These are phyloP conservation scores for Ptychadena robeensis DNA, from an alignment of 2,797 vertebrate genomes.

Conservation along the genomic window DNA sequence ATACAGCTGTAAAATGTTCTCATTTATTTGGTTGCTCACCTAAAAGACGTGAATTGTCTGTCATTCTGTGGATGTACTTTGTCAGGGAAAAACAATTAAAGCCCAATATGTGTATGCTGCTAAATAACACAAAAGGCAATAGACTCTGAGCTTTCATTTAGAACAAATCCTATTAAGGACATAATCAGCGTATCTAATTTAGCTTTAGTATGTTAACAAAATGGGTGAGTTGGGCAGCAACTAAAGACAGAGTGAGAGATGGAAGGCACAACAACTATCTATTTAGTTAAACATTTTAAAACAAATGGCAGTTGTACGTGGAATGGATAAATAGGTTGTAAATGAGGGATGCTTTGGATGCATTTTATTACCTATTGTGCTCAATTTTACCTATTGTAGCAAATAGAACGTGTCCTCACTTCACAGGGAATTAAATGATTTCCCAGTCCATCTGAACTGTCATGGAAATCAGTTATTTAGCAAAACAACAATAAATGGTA, in stretches of 20 bases:
- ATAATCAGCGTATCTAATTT: constrained; percentile 57
- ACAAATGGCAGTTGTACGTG: constrained; percentile 62
- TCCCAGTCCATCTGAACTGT: background rate
- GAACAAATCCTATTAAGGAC: constrained; percentile 55
- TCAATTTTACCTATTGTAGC: constrained; percentile 9
- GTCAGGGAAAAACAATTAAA: constrained; percentile 48
- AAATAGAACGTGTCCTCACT: constrained; percentile 33
- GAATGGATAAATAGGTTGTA: constrained; percentile 57
- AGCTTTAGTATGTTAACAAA: constrained; percentile 50
- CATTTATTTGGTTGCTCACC: background rate
- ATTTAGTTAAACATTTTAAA: constrained; percentile 60
- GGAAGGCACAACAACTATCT: constrained; percentile 50
- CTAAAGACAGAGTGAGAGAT: constrained; percentile 46
- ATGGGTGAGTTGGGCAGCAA: constrained; percentile 21
- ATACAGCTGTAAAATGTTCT: background rate
- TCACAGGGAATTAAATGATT: constrained; percentile 24
- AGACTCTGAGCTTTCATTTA: constrained; percentile 54
- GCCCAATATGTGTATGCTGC: constrained; percentile 24
- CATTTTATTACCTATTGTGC: constrained; percentile 43
- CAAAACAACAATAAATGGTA: too few relatives aligned
- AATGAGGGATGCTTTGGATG: constrained; percentile 52
- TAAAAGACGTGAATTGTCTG: background rate
- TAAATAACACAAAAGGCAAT: constrained; percentile 55
- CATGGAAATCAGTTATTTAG: background rate
- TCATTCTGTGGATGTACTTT: constrained; percentile 31